Evolutionary conservation across 92 coral and sea anemone genomes (phyloP), one percentile per base, ranked within the genome.

Genomic region (Epizoanthus rinbou): DNA sequence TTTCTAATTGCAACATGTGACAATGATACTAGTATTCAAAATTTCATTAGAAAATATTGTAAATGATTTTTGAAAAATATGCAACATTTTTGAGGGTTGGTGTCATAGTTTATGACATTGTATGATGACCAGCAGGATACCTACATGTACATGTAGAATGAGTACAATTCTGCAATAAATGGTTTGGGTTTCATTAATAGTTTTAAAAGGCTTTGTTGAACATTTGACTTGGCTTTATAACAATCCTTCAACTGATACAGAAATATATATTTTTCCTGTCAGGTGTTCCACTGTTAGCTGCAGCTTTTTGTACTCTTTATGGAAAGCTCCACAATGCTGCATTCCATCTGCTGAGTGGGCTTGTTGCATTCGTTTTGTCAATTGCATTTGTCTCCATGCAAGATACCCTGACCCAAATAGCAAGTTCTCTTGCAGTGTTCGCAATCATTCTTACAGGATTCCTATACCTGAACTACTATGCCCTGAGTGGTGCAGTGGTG

Each of bases 251-350:
- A 43, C 47, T 47, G 62, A 22, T 39, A 19, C 50, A 74, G 25
- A 57, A 41, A 8, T 25, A 23, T 75, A 10, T 52, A 7, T n/a
- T 18, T 73, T 28, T 66, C 8, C 57, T 69, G 69, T 52, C 71
- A 96, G 99, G 99, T 15, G 67, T 94, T 66, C 99, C 99, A 60
- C 69, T 97, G 45, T 80, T 97, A 71, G 98, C 95, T 6, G 93
- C 99, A 62, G 94, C 94, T 22, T 92, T 94, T 56, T 97, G 97
- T 75, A 62, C 88, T 62, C 76, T 73, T 39, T 94, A 94, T 80
- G 88, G 87, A 68, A 90, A 87, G 39, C 82, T 76, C 31, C 81
- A 86, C 43, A 88, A 89, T 64, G 95, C 92, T 41, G 79, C 76
- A 24, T 86, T 91, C 54, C 94, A 93, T 65, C 81, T 97, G 14